These are phyloP conservation scores for Tachina lurida DNA, from an alignment of 2,888 invertebrate genomes.

Conservation along the genomic window DNA sequence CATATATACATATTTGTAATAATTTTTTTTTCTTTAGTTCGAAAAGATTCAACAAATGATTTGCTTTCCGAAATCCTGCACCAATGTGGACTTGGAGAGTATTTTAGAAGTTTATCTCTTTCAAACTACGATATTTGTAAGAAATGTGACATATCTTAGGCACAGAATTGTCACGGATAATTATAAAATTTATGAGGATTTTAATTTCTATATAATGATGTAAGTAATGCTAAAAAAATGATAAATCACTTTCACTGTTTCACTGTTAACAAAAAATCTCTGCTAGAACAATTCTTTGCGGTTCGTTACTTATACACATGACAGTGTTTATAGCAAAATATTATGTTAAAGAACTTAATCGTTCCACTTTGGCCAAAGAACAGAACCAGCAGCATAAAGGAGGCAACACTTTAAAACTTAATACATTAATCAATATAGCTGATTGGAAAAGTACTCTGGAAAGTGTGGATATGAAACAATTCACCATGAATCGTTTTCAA, in stretches of 20 bases:
- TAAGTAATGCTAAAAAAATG: conserved; percentile 67
- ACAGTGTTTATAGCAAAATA: conserved; percentile 64
- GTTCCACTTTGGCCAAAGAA: conserved; percentile 19
- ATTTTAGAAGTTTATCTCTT: conserved; percentile 75
- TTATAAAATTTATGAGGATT: conserved; percentile 76
- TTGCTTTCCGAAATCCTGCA: conserved; percentile 78
- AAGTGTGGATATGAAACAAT: conserved; percentile 58
- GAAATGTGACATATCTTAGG: conserved; percentile 75
- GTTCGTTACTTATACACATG: conserved; percentile 65
- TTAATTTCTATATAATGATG: conserved; percentile 76
- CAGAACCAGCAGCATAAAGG: conserved; percentile 12
- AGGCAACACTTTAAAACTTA: conserved; percentile 10
- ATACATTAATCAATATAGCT: conserved; percentile 47
- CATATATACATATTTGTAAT: no score
- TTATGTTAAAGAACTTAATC: conserved; percentile 56
- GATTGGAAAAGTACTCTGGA: conserved; percentile 65
- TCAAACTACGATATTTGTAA: conserved; percentile 75
- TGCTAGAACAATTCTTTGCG: conserved; percentile 66
- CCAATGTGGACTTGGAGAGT: conserved; percentile 74
- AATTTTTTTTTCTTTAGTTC: conserved; percentile 62
- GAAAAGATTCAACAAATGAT: conserved; percentile 76
- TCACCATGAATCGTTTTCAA: conserved; percentile 44
- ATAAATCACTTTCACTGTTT: neutral
- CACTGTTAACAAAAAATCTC: no score
- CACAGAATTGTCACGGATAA: conserved; percentile 74